Evolutionary conservation across 1,140 invertebrate species (phyloP), one percentile per base, ranked within the genome.

Genomic region (Helicoverpa zea): DNA sequence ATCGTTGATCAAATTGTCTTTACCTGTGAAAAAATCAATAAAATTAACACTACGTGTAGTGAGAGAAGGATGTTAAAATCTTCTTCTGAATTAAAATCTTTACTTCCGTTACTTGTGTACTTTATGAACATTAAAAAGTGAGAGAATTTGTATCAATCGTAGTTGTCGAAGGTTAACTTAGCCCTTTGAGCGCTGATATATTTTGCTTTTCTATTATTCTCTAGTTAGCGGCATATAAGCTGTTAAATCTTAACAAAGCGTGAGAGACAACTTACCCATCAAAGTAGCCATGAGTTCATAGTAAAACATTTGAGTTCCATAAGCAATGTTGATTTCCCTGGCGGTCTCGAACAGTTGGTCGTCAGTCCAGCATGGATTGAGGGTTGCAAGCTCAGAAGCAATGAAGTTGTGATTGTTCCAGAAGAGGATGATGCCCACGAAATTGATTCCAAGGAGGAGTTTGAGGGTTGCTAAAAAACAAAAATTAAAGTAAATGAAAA

Each of bases 341-440:
- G 96, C 91, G 88, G 97, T 96, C 85, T 97, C 96, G 89, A 96
- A 97, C 0, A 96, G 73, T 2, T 83, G 92, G 82, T 97, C 96
- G 83, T 97, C 96, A 79, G 95, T 91, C 96, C 96, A 97, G 77
- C 96, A 94, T 0, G 96, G 96, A 86, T 97, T 97, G 14, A 97
- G 76, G 0, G 91, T 75, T 1, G 88, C 81, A 9, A 98, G 91
- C 35, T 91, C 89, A 1, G 92, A 87, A 2, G 97, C 96, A 10
- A 97, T 86, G 18, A 95, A 87, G 89, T 98, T 98, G 90, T 98
- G 97, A 83, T 97, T 77, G 11, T 85, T 72, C 85, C 82, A 84
- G 35, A 88, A 16, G 56, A 59, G 73, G 2, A 83, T 16, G 1
- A 88, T 18, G 16, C 63, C 63, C 9, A 66, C 35, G 10, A 66